Conservation (phyloP, 1,140 invertebrate species). For the Zeugodacus cucurbitae region DNA sequence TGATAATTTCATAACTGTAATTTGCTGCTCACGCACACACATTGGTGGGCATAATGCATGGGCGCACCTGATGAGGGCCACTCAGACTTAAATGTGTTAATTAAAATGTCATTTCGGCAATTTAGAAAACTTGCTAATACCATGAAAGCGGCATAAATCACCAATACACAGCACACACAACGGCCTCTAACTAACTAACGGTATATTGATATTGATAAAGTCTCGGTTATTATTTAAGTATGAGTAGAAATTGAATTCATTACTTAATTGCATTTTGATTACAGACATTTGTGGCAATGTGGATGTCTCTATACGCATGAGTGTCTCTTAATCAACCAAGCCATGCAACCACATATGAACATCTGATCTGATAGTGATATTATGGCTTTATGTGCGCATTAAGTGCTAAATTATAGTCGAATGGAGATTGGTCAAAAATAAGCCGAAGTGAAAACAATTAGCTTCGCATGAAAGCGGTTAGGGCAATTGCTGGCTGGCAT, state of each 20-base stretch:
- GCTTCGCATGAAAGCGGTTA: not conserved
- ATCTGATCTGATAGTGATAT: not conserved
- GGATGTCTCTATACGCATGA: not conserved
- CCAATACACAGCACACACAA: not conserved
- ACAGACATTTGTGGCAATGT: not conserved
- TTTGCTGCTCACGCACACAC: not conserved
- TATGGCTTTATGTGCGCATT: no score
- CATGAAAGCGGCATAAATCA: not conserved
- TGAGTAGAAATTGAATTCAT: not conserved
- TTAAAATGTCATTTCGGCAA: constrained; percentile 7
- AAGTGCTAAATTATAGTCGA: no score
- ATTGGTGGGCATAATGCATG: not conserved
- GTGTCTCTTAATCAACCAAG: not conserved
- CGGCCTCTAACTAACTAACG: not conserved
- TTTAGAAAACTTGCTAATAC: not conserved
- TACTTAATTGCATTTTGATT: constrained; percentile 20
- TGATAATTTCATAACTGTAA: not conserved
- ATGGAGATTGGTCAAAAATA: not conserved
- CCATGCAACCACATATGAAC: not conserved
- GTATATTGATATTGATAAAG: not conserved
- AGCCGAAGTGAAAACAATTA: not conserved
- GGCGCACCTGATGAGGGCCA: not conserved
- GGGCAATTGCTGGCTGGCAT: no score
- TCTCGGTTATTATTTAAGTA: not conserved
- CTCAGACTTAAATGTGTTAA: constrained; percentile 6